These are phyloP conservation scores for Parazoanthus atlanticus DNA, from an alignment of 92 coral and sea anemone species.

Conservation along the genomic window DNA sequence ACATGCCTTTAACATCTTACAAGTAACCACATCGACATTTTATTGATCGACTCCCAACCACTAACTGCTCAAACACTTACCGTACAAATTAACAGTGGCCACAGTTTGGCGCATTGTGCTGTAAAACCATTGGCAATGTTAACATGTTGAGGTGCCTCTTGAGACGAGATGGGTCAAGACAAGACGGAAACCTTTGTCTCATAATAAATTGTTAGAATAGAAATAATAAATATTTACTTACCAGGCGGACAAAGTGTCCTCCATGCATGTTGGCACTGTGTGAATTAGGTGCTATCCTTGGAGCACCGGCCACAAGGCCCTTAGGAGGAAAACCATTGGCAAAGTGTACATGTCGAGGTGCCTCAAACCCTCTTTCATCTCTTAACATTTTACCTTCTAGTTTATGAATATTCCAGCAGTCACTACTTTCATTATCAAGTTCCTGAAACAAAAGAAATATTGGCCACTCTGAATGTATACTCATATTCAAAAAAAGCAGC, in stretches of 20 bases:
- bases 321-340: constrained; percentile 93
- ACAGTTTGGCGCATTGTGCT: too few species aligned
- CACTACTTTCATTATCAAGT: not conserved
- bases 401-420: not conserved
- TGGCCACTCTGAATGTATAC: not conserved
- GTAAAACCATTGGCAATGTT: too few species aligned
- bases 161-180: too few species aligned
- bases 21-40: too few species aligned
- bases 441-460: constrained; percentile 4
- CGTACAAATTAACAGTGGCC: too few species aligned
- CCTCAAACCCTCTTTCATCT: constrained; percentile 53
- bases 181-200: too few species aligned
- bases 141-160: too few species aligned
- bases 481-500: not conserved
- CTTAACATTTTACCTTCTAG: constrained; percentile 17
- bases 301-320: constrained; percentile 56
- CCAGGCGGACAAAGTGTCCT: constrained; percentile 68
- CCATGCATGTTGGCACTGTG: constrained; percentile 54
- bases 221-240: constrained; percentile 28
- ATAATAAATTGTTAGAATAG: too few species aligned
- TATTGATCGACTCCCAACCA: not conserved
- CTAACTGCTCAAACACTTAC: too few species aligned
- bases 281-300: constrained; percentile 13
- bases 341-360: constrained; percentile 68
- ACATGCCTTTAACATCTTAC: not conserved